Percentiles rank a stretch among this genome's conserved stretches.
Evolutionary conservation across 2,888 invertebrate species (phyloP).

Genomic region (Enchytraeus crypticus): DNA sequence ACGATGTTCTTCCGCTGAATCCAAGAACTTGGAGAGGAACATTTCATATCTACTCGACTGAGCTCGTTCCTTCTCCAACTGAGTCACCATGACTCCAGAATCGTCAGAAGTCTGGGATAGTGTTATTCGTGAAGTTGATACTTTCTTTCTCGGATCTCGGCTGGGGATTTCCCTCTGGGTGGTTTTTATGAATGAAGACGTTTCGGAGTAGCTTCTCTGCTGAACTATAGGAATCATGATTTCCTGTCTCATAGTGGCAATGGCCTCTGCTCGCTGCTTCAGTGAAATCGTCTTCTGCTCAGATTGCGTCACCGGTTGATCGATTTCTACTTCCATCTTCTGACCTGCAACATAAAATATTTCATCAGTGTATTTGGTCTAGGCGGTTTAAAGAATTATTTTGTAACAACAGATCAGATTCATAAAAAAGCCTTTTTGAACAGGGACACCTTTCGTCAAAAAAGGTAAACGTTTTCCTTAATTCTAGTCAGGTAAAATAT

Average conservation of each 20-base stretch:
- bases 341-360: no score
- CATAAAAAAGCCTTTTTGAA: no score
- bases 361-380: no score
- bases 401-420: no score
- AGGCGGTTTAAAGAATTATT: no score
- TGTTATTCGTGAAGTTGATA: background rate
- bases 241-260: conserved; percentile 23
- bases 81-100: background rate
- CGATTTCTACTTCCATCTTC: conserved; percentile 20
- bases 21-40: no score
- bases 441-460: no score
- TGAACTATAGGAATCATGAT: conserved; percentile 14
- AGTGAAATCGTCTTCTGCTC: conserved; percentile 16
- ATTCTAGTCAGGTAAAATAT: no score
- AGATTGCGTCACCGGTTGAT: background rate
- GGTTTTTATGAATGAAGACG: conserved; percentile 6
- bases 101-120: background rate
- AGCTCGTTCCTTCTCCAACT: background rate
- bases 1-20: background rate
- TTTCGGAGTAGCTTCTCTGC: conserved; percentile 21
- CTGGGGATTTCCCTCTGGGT: background rate
- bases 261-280: conserved; percentile 17
- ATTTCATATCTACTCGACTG: no score
- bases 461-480: no score
- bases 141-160: no score